Conservation (phyloP, 2,888 invertebrate genomes). For the Lucinisca nassula region DNA sequence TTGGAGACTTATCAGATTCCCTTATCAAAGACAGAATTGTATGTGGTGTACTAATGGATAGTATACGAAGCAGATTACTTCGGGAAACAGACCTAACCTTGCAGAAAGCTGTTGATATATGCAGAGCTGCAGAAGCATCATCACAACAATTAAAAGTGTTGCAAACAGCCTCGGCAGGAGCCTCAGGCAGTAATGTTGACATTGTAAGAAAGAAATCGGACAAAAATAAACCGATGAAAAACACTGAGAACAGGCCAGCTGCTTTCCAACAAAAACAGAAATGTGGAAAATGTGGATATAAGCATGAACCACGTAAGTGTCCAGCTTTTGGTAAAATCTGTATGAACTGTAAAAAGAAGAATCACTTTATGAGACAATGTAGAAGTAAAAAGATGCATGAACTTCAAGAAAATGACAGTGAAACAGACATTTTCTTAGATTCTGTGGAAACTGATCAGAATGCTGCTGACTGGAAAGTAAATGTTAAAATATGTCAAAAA, state of each 20-base stretch:
- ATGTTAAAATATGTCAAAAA: background rate
- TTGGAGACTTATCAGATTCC: background rate
- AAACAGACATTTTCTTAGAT: background rate
- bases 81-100: no score
- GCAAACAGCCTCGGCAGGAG: background rate
- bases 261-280: background rate
- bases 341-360: background rate
- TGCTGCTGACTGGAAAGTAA: background rate
- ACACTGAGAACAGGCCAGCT: background rate
- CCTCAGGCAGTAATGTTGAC: background rate
- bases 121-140: conserved; percentile 41
- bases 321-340: conserved; percentile 22
- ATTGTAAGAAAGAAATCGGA: conserved; percentile 9
- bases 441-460: background rate
- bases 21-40: conserved; percentile 48
- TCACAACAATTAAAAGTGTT: background rate
- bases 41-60: conserved; percentile 38
- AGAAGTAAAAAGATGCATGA: conserved; percentile 1
- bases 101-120: conserved; percentile 28
- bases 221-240: conserved; percentile 13
- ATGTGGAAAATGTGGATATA: conserved; percentile 24
- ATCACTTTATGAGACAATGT: background rate
- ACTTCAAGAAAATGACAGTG: background rate
- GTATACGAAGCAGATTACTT: conserved; percentile 13
- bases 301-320: conserved; percentile 20